phyloP scores from a whole-genome alignment of 2,888 invertebrate species.

The Hirudinaria manillensis region DNA sequence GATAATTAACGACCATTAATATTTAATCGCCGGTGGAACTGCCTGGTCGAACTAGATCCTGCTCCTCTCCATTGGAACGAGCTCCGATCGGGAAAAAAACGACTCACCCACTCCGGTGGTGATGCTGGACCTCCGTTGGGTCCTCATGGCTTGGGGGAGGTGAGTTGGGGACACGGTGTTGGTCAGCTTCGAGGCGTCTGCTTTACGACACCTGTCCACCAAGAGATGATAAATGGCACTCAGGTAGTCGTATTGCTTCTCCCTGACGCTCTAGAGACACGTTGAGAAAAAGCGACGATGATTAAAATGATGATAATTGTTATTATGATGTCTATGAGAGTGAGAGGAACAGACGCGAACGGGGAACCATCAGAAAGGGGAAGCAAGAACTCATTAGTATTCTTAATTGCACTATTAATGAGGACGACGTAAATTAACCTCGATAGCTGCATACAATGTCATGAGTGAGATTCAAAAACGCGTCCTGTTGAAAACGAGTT shows the following conservation, averaged over 20 bases:
- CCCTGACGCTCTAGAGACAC: constrained; percentile 67
- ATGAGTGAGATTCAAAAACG: too few species aligned
- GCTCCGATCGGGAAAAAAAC: background rate
- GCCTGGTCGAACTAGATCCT: too few species aligned
- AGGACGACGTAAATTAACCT: too few species aligned
- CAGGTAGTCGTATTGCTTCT: constrained; percentile 81
- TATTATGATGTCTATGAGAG: too few species aligned
- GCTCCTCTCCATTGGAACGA: too few species aligned
- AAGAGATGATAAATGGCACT: constrained; percentile 88
- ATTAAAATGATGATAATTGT: background rate
- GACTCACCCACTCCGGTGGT: constrained; percentile 56
- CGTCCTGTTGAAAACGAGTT: too few species aligned
- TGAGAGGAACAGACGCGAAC: background rate
- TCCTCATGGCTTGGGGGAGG: constrained; percentile 51
- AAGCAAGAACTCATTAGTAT: background rate
- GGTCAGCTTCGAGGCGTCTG: constrained; percentile 35
- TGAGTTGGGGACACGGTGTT: constrained; percentile 35
- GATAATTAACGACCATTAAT: too few species aligned
- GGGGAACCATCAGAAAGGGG: background rate
- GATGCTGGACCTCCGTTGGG: constrained; percentile 56
- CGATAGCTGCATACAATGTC: too few species aligned
- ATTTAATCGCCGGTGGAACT: too few species aligned
- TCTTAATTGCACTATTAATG: too few species aligned
- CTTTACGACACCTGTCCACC: constrained; percentile 60
- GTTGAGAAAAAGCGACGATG: background rate